Percentiles rank a stretch among this genome's conserved stretches.
phyloP scores from a whole-genome alignment of 2,113 vertebrate species.

The Parotia lawesii region DNA sequence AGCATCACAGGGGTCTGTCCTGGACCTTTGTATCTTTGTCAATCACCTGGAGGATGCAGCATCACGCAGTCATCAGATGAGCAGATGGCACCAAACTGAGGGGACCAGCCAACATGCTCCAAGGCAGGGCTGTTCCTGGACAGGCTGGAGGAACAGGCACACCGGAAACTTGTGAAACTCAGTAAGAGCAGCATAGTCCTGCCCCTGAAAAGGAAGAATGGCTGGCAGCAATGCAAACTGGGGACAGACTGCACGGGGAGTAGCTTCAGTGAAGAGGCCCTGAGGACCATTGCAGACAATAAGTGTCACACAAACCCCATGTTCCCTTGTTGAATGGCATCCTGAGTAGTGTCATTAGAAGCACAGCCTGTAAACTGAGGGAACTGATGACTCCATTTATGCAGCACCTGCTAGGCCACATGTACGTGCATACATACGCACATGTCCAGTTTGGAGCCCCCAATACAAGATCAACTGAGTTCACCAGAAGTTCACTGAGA shows the following conservation, averaged over 20 bases:
- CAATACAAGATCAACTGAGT: not conserved
- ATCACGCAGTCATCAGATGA: not conserved
- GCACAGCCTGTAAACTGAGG: not conserved
- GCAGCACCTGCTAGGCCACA: not conserved
- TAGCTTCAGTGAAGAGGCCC: not conserved
- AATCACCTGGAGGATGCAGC: not conserved
- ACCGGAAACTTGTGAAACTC: not conserved
- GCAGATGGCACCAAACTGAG: not conserved
- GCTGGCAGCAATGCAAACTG: not conserved
- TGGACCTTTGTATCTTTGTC: not conserved
- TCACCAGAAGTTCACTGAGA: not conserved
- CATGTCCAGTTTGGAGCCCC: not conserved
- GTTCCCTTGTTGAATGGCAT: not conserved
- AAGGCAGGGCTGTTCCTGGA: not conserved
- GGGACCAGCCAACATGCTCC: not conserved
- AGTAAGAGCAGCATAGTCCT: not conserved
- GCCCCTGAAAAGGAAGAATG: not conserved
- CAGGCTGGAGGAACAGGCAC: not conserved
- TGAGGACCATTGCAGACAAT: not conserved
- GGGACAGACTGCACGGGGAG: not conserved
- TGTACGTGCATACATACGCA: not conserved
- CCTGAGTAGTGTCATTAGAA: not conserved
- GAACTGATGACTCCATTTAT: not conserved
- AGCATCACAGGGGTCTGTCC: not conserved
- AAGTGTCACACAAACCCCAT: not conserved